Evolutionary conservation across 1,140 invertebrate species (phyloP).

Genomic region (Hirudo medicinalis): DNA sequence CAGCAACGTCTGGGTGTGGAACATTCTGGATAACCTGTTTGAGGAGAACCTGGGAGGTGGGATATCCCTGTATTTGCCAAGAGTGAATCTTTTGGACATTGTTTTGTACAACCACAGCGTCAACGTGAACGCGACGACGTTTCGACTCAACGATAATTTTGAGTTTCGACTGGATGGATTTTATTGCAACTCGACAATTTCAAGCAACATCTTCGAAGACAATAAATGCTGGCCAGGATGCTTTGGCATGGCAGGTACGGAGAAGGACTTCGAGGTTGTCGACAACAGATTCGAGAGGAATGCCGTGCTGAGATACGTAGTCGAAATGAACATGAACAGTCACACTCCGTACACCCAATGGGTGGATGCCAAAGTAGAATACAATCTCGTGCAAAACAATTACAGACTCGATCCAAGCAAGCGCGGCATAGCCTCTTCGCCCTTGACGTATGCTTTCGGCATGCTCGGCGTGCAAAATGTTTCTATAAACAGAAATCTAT

Average conservation of each 20-base stretch:
- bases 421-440: slow-evolving; percentile 24
- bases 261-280: slow-evolving; percentile 72
- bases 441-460: slow-evolving; percentile 69
- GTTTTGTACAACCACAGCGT: slow-evolving; percentile 31
- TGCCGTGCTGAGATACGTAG: slow-evolving; percentile 57
- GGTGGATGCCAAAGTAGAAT: slow-evolving; percentile 16
- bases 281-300: slow-evolving; percentile 66
- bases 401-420: slow-evolving; percentile 18
- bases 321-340: slow-evolving; percentile 76
- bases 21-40: slow-evolving; percentile 59
- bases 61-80: slow-evolving; percentile 51
- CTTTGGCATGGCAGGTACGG: slow-evolving; percentile 80
- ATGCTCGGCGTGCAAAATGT: slow-evolving; percentile 89
- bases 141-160: slow-evolving; percentile 33
- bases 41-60: slow-evolving; percentile 56
- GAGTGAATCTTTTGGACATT: slow-evolving; percentile 23
- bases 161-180: slow-evolving; percentile 58
- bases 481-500: slow-evolving; percentile 73
- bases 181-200: slow-evolving; percentile 63
- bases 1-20: slow-evolving; percentile 42
- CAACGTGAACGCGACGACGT: slow-evolving; percentile 28
- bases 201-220: slow-evolving; percentile 66
- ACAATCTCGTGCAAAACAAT: slow-evolving; percentile 23
- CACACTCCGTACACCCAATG: slow-evolving; percentile 65
- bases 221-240: slow-evolving; percentile 71